These are phyloP conservation scores for Leucoraja ocellata DNA, from an alignment of 2,797 vertebrate genomes.

Conservation along the genomic window DNA sequence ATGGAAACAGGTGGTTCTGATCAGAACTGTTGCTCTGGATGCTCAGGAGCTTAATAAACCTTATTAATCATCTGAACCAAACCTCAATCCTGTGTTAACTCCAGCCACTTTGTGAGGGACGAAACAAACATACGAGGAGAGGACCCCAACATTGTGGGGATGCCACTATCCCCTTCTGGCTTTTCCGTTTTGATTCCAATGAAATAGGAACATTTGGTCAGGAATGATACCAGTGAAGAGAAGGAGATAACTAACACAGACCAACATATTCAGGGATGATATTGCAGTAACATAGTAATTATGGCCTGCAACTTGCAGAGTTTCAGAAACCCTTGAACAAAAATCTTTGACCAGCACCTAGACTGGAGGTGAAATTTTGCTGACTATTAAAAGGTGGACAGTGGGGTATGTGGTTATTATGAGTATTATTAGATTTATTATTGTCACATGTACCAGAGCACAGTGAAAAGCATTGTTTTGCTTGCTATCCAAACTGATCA, in stretches of 20 bases:
- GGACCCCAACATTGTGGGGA: not conserved
- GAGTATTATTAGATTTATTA: too few relatives aligned
- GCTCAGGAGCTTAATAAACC: not conserved
- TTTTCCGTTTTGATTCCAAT: not conserved
- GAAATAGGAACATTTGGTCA: not conserved
- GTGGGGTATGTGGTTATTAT: too few relatives aligned
- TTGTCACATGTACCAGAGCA: too few relatives aligned
- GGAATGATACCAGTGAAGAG: not conserved
- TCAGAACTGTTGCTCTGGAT: not conserved
- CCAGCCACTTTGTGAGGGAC: not conserved
- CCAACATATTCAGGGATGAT: not conserved
- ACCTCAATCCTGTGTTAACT: not conserved
- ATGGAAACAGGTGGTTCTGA: not conserved
- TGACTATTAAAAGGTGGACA: too few relatives aligned
- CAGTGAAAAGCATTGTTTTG: too few relatives aligned
- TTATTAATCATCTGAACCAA: not conserved
- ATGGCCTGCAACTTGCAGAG: too few relatives aligned
- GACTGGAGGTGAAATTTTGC: too few relatives aligned
- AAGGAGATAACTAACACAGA: not conserved
- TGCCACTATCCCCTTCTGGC: not conserved
- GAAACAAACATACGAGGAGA: not conserved
- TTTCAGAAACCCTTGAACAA: too few relatives aligned
- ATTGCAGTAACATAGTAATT: not conserved
- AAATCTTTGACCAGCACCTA: too few relatives aligned
- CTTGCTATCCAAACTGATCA: too few relatives aligned